These are phyloP conservation scores for Sminthurinus aureus DNA, from an alignment of 2,888 invertebrate genomes.

Conservation along the genomic window DNA sequence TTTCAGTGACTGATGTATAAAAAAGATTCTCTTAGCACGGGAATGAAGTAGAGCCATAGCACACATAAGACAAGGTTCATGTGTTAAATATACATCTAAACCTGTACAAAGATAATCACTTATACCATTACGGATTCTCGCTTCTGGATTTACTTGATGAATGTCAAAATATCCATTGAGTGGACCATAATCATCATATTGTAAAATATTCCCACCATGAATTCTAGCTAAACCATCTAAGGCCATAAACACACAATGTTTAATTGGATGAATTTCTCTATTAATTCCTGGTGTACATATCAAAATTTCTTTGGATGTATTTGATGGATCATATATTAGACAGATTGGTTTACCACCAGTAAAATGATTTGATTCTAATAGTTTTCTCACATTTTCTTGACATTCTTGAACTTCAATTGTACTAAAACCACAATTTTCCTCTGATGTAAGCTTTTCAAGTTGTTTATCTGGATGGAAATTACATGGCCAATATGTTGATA, in stretches of 20 bases:
- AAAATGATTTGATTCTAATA: conserved; percentile 65
- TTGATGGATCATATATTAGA: conserved; percentile 77
- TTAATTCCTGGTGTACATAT: conserved; percentile 71
- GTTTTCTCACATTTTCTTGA: conserved; percentile 69
- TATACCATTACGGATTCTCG: conserved; percentile 38
- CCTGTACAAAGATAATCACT: conserved; percentile 80
- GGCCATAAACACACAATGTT: conserved; percentile 85
- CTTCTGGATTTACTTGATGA: not conserved
- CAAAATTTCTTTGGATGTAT: conserved; percentile 68
- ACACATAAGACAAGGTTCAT: conserved; percentile 94
- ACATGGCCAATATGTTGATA: conserved; percentile 76
- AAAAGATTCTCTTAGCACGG: conserved; percentile 84
- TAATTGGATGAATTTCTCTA: conserved; percentile 71
- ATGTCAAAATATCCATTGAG: not conserved
- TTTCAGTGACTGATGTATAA: conserved; percentile 65
- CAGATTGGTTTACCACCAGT: conserved; percentile 63
- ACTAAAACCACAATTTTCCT: conserved; percentile 70
- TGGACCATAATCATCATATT: conserved; percentile 15
- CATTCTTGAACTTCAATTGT: conserved; percentile 68
- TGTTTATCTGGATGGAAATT: conserved; percentile 83
- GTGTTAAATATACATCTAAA: conserved; percentile 80
- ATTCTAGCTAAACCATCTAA: conserved; percentile 84
- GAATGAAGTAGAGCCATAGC: conserved; percentile 94
- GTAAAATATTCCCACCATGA: conserved; percentile 71
- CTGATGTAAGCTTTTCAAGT: conserved; percentile 73